Percentiles rank a stretch among this genome's conserved stretches.
Conservation (phyloP, 2,888 invertebrate species). For the Melieria crassipennis region DNA sequence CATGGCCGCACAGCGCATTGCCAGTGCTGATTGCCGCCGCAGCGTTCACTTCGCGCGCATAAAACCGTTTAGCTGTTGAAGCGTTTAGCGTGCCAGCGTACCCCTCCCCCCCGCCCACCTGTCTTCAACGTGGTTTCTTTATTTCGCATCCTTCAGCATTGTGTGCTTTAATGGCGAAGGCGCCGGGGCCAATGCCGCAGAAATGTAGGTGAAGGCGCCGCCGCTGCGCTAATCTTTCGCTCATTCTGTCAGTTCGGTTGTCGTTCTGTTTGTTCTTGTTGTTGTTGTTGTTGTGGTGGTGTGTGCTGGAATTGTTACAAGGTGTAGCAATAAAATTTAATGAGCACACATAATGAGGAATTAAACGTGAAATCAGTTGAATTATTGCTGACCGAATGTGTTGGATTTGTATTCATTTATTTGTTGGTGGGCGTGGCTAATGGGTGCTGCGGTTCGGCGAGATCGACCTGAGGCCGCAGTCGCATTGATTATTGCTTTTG, state of each 20-base stretch:
- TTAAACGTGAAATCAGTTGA: slow-evolving; percentile 45
- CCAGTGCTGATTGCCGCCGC: not conserved
- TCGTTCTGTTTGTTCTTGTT: not conserved
- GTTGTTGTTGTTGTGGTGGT: not conserved
- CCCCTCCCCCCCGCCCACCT: not conserved
- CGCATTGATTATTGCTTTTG: too few species aligned
- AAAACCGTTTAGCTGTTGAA: too few species aligned
- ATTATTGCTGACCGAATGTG: slow-evolving; percentile 25
- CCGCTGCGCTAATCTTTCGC: not conserved
- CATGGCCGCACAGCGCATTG: not conserved
- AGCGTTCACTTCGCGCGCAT: not conserved
- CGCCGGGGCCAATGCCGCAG: not conserved
- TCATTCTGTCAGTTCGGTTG: not conserved
- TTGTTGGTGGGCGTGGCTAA: not conserved
- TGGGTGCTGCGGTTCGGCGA: not conserved
- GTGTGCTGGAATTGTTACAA: not conserved
- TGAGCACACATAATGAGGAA: slow-evolving; percentile 50
- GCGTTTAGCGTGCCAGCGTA: too few species aligned
- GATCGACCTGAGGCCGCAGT: too few species aligned
- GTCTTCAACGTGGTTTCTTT: not conserved
- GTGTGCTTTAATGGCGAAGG: not conserved
- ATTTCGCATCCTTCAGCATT: not conserved
- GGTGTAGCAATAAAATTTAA: slow-evolving; percentile 52
- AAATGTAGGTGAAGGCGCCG: not conserved
- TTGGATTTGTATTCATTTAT: not conserved